Evolutionary conservation across 2,113 vertebrate species (phyloP), one percentile per base, ranked within the genome.

Genomic region (Beaufortia kweichowensis): DNA sequence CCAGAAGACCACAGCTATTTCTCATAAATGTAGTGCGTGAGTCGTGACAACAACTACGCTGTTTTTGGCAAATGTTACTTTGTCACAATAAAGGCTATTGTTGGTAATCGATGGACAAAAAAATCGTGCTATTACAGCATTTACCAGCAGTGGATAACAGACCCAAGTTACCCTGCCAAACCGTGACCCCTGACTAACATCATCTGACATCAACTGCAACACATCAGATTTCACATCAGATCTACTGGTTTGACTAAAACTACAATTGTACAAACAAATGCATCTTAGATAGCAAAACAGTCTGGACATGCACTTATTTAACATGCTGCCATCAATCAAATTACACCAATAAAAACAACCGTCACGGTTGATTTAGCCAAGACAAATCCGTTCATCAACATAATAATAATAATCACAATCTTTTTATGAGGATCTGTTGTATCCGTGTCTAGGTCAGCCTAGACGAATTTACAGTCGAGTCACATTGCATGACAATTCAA

Each of bases 381-480:
- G 10, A 33, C 50, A 70, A 76, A 81, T 56, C 39, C 59, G 35
- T 76, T 70, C 56, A 76, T 66, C 21, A 63, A 60, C 43, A 50
- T 53, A 66, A 57, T 31, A 39, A 68, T 56, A 31, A 50, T 29
- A 50, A 68, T 50, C 43, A 67, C 64, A 2, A 29, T 11, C 19
- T 76, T 56, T 69, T 70, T 67, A 46, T 46, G 61, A 80, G 24
- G 24, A 68, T 57, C 65, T 57, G 31, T 35, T 43, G 43, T 56
- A 28, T 69, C 59, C 31, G 71, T 31, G 64, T 75, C 72, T 64
- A 79, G 26, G 26, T 69, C 72, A 78, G 53, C 43, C 33, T 29
- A 39, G 56, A 23, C 63, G 56, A 14, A 78, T 80, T 84, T 80
- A 66, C 82, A 67, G 76, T 72, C 61, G 66, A 69, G 77, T 76